phyloP scores from a whole-genome alignment of 2,888 invertebrate genomes.

The Pristionchus fissidentatus region DNA sequence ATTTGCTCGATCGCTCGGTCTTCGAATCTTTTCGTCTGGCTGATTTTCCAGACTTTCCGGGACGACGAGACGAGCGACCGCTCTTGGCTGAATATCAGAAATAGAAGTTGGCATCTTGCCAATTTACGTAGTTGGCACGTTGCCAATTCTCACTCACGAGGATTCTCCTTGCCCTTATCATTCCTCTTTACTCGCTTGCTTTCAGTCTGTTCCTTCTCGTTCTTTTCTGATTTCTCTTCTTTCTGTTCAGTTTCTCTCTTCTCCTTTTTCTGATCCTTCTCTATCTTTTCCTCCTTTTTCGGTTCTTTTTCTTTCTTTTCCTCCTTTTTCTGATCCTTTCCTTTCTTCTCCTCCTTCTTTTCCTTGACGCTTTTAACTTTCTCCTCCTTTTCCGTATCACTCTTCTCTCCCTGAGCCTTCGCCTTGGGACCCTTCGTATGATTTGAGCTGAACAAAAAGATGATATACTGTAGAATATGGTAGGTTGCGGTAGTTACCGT shows the following conservation, averaged over 20 bases:
- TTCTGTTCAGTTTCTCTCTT: neutral
- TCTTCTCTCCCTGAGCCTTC: too few species aligned
- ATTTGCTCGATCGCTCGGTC: constrained; percentile 8
- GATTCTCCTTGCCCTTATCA: neutral
- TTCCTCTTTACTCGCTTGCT: neutral
- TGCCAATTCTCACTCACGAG: too few species aligned
- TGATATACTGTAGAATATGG: too few species aligned
- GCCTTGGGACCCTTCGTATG: too few species aligned
- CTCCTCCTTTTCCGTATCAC: too few species aligned
- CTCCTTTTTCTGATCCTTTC: neutral
- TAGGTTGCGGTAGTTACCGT: too few species aligned
- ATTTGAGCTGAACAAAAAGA: too few species aligned
- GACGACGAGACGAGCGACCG: too few species aligned
- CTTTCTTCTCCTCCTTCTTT: neutral
- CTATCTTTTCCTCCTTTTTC: too few species aligned
- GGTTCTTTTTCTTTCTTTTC: neutral
- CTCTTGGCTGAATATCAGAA: neutral
- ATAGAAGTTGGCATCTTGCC: neutral
- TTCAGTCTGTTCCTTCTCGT: constrained; percentile 1
- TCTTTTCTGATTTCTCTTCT: constrained; percentile 5
- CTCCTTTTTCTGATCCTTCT: neutral
- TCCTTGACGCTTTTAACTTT: too few species aligned
- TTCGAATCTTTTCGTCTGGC: constrained; percentile 10
- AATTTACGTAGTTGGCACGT: neutral
- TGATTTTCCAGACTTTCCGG: neutral